phyloP scores from a whole-genome alignment of 2,888 invertebrate species.

The Lepidochrysops patricia region DNA sequence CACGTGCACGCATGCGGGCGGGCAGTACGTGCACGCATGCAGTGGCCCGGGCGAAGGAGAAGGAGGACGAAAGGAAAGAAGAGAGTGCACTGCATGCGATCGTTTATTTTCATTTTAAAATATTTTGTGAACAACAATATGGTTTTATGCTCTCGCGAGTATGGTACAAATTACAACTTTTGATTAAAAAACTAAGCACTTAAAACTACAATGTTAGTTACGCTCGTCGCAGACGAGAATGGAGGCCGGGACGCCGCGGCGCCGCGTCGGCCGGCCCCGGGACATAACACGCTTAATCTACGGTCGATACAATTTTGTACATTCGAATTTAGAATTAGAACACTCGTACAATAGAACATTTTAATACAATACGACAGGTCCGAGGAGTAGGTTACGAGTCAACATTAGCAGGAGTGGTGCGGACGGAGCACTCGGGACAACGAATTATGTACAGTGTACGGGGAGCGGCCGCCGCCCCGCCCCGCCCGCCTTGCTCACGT shows the following conservation, averaged over 20 bases:
- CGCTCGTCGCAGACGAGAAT: constrained; percentile 20
- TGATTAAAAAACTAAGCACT: constrained; percentile 65
- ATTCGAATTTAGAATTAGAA: constrained; percentile 24
- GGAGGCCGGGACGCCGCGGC: constrained; percentile 12
- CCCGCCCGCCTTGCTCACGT: background rate
- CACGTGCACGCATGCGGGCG: background rate
- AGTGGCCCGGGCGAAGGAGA: constrained; percentile 20
- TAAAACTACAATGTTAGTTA: constrained; percentile 27
- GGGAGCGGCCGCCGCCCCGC: background rate
- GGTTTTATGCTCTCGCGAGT: constrained; percentile 50
- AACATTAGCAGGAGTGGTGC: constrained; percentile 32
- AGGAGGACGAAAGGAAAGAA: constrained; percentile 36
- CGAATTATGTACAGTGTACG: constrained; percentile 14
- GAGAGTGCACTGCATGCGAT: constrained; percentile 62
- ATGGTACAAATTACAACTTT: constrained; percentile 71
- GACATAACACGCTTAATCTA: constrained; percentile 24
- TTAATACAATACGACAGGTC: constrained; percentile 25
- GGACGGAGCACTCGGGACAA: constrained; percentile 28
- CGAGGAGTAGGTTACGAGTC: constrained; percentile 35
- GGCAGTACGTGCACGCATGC: constrained; percentile 1
- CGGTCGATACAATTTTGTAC: constrained; percentile 32
- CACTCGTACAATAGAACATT: constrained; percentile 16
- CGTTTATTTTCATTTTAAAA: constrained; percentile 66
- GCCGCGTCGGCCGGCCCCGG: background rate
- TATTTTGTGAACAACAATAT: constrained; percentile 69